These are phyloP conservation scores for Morinoia aosen DNA, from an alignment of 2,888 invertebrate genomes.

Conservation along the genomic window DNA sequence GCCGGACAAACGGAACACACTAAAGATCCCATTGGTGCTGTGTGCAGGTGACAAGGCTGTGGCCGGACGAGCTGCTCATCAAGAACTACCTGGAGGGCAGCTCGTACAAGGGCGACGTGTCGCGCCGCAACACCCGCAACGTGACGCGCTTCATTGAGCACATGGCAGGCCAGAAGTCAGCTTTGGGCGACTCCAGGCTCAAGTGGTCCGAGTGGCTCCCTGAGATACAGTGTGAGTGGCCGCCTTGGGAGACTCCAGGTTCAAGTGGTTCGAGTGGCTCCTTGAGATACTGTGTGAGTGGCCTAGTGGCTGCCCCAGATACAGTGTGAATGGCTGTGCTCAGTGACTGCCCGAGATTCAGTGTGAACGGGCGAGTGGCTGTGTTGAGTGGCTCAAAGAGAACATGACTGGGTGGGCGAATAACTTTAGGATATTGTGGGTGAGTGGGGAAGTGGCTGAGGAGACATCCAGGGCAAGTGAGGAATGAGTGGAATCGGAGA, in stretches of 20 bases:
- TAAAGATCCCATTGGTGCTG: neutral
- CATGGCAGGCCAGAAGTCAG: slow-evolving; percentile 31
- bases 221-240: slow-evolving; percentile 43
- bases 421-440: too few species aligned
- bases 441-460: too few species aligned
- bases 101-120: slow-evolving; percentile 46
- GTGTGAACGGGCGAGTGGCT: too few species aligned
- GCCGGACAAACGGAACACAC: neutral
- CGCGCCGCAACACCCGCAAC: slow-evolving; percentile 24
- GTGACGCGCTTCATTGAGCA: slow-evolving; percentile 45
- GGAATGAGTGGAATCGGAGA: too few species aligned
- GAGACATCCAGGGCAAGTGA: too few species aligned
- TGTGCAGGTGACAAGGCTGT: slow-evolving; percentile 7
- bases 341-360: neutral
- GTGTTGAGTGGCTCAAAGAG: too few species aligned
- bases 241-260: neutral
- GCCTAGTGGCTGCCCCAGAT: neutral
- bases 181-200: slow-evolving; percentile 27
- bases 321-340: neutral
- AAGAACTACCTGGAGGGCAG: slow-evolving; percentile 52
- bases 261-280: slow-evolving; percentile 53
- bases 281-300: slow-evolving; percentile 35
- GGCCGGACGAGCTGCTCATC: slow-evolving; percentile 50
- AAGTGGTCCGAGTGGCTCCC: slow-evolving; percentile 52
- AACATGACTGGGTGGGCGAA: too few species aligned